A percentile compares a stretch with the other conserved stretches of the same genome.
Conservation (phyloP, 2,888 invertebrate genomes). For the Calameuta idolon region DNA sequence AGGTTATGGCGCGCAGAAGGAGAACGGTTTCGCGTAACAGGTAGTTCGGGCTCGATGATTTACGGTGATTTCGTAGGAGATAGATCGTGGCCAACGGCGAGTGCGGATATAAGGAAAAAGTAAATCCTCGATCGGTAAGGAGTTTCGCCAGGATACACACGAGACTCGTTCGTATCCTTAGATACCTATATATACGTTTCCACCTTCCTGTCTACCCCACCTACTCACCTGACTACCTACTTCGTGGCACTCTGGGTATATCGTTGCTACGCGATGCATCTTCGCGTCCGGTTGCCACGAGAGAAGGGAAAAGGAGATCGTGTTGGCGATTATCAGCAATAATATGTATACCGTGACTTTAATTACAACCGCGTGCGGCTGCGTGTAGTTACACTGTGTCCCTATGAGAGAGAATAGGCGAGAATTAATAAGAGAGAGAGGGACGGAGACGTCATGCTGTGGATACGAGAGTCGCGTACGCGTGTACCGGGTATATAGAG, state of each 20-base stretch:
- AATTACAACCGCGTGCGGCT: conserved; percentile 30
- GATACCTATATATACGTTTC: background rate
- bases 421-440: conserved; percentile 5
- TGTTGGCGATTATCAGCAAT: conserved; percentile 40
- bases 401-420: conserved; percentile 2
- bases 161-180: background rate
- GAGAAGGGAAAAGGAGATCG: conserved; percentile 29
- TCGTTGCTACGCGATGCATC: conserved; percentile 28
- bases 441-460: background rate
- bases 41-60: background rate
- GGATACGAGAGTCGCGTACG: background rate
- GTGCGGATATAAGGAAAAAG: background rate
- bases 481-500: background rate
- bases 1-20: background rate
- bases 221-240: background rate
- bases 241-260: background rate
- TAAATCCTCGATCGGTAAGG: background rate
- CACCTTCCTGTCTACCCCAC: background rate
- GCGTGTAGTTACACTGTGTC: background rate
- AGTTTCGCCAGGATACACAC: background rate
- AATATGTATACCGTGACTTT: conserved; percentile 38
- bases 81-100: background rate
- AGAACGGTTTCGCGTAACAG: background rate
- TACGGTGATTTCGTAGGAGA: background rate
- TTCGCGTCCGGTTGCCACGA: conserved; percentile 31